These are phyloP conservation scores for Neopelma chrysocephalum DNA, from an alignment of 2,797 vertebrate species.

Conservation along the genomic window DNA sequence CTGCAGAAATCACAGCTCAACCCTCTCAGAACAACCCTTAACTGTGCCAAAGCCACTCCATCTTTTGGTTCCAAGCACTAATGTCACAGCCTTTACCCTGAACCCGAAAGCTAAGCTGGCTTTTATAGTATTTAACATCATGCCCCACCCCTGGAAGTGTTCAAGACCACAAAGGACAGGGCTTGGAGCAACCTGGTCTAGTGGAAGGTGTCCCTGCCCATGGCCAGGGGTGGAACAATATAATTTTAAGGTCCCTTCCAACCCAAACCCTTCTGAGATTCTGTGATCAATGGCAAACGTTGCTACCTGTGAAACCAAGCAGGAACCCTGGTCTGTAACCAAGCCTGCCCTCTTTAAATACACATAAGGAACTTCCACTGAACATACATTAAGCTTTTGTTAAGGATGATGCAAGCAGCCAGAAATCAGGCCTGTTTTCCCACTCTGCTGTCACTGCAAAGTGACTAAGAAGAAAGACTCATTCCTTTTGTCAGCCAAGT, in stretches of 20 bases:
- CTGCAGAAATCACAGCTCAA: background rate
- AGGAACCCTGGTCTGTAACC: background rate
- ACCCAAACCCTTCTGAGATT: background rate
- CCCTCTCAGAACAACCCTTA: background rate
- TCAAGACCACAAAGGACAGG: background rate
- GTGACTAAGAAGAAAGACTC: background rate
- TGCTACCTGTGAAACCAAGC: background rate
- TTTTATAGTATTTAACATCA: background rate
- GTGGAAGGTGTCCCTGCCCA: background rate
- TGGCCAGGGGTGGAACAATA: background rate
- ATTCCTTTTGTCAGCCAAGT: background rate
- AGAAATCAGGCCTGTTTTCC: background rate
- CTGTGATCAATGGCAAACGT: background rate
- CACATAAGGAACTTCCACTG: background rate
- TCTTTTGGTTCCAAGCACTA: background rate
- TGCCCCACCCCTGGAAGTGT: background rate
- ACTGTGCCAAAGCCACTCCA: background rate
- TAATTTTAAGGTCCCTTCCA: background rate
- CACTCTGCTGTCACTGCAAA: background rate
- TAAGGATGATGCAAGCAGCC: constrained; percentile 1
- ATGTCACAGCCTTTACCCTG: background rate
- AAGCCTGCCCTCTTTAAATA: background rate
- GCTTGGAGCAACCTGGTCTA: background rate
- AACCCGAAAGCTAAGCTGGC: background rate
- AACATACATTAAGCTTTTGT: background rate